These are phyloP conservation scores for Sphaerophoria taeniata DNA, from an alignment of 2,888 invertebrate genomes.

Conservation along the genomic window DNA sequence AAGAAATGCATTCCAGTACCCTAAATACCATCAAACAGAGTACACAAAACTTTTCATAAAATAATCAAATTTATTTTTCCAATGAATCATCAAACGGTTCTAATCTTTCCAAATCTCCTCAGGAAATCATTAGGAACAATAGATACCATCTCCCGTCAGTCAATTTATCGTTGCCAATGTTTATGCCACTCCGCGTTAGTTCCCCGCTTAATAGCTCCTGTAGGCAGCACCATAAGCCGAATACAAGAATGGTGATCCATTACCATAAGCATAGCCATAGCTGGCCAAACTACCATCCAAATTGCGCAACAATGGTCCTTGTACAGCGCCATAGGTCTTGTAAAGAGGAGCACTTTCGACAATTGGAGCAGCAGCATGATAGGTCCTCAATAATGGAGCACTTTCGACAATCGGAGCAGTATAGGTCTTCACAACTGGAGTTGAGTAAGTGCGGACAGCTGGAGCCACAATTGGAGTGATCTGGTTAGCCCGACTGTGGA, in stretches of 20 bases:
- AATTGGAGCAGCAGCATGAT: slow-evolving; percentile 58
- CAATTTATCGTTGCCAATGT: slow-evolving; percentile 18
- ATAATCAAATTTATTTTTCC: slow-evolving; percentile 2
- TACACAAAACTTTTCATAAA: background rate
- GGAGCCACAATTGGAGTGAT: slow-evolving; percentile 77
- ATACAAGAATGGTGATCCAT: slow-evolving; percentile 59
- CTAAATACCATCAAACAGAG: too few relatives aligned
- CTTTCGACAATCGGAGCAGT: slow-evolving; percentile 72
- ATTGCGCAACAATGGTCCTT: slow-evolving; percentile 49
- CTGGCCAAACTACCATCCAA: slow-evolving; percentile 53
- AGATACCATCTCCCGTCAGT: slow-evolving; percentile 63
- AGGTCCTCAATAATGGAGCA: slow-evolving; percentile 49
- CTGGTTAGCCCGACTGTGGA: slow-evolving; percentile 82
- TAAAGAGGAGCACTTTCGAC: slow-evolving; percentile 51
- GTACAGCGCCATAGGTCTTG: slow-evolving; percentile 48
- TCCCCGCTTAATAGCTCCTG: slow-evolving; percentile 40
- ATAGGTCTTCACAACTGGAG: slow-evolving; percentile 74
- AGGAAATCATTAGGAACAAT: slow-evolving; percentile 55
- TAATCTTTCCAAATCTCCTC: slow-evolving; percentile 62
- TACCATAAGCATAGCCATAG: slow-evolving; percentile 63
- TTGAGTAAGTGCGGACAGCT: slow-evolving; percentile 75
- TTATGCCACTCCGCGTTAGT: background rate
- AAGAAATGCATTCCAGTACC: background rate
- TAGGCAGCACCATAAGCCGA: slow-evolving; percentile 38
- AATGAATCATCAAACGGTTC: slow-evolving; percentile 38